Evolutionary conservation across 2,888 invertebrate genomes (phyloP).

Genomic region (Nomada ferruginata): DNA sequence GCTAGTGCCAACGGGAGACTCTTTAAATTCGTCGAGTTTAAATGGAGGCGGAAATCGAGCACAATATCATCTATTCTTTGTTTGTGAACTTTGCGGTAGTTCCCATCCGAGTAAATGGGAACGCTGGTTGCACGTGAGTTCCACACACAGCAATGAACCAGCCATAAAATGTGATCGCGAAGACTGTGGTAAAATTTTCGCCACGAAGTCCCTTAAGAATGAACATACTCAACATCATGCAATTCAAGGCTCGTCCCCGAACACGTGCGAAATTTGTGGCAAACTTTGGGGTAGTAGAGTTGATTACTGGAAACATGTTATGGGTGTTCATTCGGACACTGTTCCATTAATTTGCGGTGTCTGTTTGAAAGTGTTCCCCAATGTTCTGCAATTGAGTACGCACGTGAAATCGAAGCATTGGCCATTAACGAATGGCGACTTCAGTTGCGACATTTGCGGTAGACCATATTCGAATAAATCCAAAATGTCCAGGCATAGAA

Average conservation of each 20-base stretch:
- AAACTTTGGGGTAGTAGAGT: conserved; percentile 85
- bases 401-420: conserved; percentile 84
- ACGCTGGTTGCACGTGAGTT: conserved; percentile 85
- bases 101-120: conserved; percentile 85
- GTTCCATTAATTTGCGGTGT: conserved; percentile 85
- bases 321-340: conserved; percentile 85
- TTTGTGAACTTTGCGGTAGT: conserved; percentile 85
- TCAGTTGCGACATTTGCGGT: conserved; percentile 85
- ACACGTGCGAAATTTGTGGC: conserved; percentile 85
- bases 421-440: conserved; percentile 84
- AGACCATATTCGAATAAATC: conserved; percentile 85
- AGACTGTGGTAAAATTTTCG: conserved; percentile 83
- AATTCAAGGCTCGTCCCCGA: conserved; percentile 83
- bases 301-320: conserved; percentile 85
- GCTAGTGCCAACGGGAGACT: conserved; percentile 63
- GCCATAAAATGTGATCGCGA: conserved; percentile 81
- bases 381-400: conserved; percentile 81
- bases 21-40: conserved; percentile 67
- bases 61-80: conserved; percentile 83
- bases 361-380: conserved; percentile 84
- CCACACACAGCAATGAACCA: conserved; percentile 82
- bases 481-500: conserved; percentile 85
- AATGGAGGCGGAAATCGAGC: conserved; percentile 80
- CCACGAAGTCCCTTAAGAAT: conserved; percentile 83
- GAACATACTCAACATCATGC: conserved; percentile 84